Evolutionary conservation across 2,888 invertebrate species (phyloP).

Genomic region (Hedychridium roseum): DNA sequence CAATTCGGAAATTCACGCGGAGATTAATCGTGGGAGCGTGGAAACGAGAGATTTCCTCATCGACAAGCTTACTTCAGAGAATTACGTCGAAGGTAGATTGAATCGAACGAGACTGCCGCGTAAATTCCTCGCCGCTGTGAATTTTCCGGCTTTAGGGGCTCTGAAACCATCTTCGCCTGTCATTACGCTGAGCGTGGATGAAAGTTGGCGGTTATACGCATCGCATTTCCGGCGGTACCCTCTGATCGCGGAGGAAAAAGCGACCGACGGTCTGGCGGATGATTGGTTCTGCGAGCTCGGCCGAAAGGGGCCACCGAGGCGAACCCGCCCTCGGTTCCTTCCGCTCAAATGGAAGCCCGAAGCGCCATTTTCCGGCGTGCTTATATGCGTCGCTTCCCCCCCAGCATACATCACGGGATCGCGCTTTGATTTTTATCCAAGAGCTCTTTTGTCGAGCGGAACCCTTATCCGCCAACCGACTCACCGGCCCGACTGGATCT

Average conservation of each 20-base stretch:
- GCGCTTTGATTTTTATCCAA: conserved; percentile 32
- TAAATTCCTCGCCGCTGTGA: too few species aligned
- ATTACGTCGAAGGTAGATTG: conserved; percentile 6
- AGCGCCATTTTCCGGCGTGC: conserved; percentile 19
- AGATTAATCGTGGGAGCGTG: too few species aligned
- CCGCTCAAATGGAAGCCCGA: conserved; percentile 24
- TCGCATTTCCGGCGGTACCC: too few species aligned
- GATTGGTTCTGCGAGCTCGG: conserved; percentile 33
- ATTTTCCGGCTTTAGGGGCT: too few species aligned
- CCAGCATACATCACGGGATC: conserved; percentile 20
- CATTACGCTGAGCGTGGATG: neutral
- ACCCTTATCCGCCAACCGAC: too few species aligned
- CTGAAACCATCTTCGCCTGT: too few species aligned
- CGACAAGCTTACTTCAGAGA: too few species aligned
- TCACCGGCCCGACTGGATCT: too few species aligned
- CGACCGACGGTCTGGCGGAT: conserved; percentile 25
- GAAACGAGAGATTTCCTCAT: too few species aligned
- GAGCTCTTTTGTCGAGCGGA: too few species aligned
- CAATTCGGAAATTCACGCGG: too few species aligned
- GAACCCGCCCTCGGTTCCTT: conserved; percentile 21
- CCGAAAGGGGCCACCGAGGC: conserved; percentile 17
- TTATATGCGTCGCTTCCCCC: conserved; percentile 18
- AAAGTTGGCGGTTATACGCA: neutral
- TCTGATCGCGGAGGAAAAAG: conserved; percentile 6
- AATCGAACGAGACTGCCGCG: too few species aligned